These are phyloP conservation scores for Agonopterix alstromeriana DNA, from an alignment of 2,888 invertebrate species.

Conservation along the genomic window DNA sequence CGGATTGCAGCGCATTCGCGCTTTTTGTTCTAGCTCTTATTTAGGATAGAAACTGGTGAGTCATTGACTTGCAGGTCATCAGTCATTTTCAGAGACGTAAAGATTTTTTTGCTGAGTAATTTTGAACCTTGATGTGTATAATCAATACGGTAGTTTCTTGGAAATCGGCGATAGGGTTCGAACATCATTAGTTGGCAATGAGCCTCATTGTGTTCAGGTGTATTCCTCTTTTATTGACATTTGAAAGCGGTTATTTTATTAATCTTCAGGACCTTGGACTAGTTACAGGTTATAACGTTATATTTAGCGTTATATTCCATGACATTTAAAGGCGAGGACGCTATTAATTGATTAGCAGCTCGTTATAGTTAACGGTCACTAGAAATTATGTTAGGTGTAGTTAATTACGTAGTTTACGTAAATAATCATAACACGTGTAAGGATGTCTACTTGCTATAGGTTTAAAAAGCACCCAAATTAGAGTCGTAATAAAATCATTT, in stretches of 20 bases:
- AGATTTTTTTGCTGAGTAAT: slow-evolving; percentile 15
- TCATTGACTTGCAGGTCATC: slow-evolving; percentile 6
- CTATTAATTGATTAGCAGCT: slow-evolving; percentile 1
- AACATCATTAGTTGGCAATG: slow-evolving; percentile 3
- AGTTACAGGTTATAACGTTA: slow-evolving; percentile 8
- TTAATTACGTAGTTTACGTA: too few species aligned
- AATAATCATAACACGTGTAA: too few species aligned
- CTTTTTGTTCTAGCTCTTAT: slow-evolving; percentile 1
- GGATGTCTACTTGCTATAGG: too few species aligned
- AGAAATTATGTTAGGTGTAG: too few species aligned
- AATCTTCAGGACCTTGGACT: slow-evolving; percentile 14
- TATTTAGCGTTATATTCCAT: too few species aligned
- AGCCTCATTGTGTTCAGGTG: slow-evolving; percentile 13
- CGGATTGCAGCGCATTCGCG: slow-evolving; percentile 29
- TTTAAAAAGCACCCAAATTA: too few species aligned
- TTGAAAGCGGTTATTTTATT: slow-evolving; percentile 26
- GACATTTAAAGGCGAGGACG: not conserved
- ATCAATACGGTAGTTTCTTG: slow-evolving; percentile 16
- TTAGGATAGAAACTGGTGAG: not conserved
- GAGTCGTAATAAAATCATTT: too few species aligned
- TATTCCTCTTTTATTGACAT: slow-evolving; percentile 21
- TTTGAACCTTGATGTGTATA: slow-evolving; percentile 14
- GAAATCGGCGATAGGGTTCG: slow-evolving; percentile 8
- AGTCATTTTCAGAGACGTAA: slow-evolving; percentile 9
- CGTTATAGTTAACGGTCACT: not conserved